Conservation (phyloP, 2,113 vertebrate genomes). For the Brachypteracias leptosomus region DNA sequence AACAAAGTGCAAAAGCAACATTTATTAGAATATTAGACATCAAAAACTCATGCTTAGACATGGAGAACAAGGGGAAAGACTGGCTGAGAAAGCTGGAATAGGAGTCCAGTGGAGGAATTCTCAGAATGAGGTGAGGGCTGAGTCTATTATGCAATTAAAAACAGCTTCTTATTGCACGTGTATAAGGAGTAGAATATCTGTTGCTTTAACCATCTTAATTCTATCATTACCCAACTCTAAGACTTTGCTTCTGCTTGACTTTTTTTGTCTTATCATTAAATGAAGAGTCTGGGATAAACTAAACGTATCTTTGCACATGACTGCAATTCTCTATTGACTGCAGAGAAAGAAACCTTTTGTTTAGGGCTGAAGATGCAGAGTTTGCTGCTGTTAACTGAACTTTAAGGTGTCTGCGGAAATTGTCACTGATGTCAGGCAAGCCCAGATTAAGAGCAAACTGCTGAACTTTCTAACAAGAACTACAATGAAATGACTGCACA, state of each 20-base stretch:
- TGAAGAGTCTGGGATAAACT: not conserved
- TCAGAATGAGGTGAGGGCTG: not conserved
- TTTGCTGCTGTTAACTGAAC: not conserved
- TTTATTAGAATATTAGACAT: not conserved
- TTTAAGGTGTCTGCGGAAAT: not conserved
- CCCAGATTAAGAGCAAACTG: not conserved
- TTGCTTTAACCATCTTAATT: not conserved
- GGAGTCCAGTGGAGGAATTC: not conserved
- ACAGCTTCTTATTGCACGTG: not conserved
- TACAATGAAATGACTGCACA: not conserved
- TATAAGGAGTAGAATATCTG: not conserved
- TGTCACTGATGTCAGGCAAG: not conserved
- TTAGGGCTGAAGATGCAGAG: not conserved
- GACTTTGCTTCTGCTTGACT: not conserved
- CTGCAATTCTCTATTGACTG: not conserved
- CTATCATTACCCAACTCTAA: not conserved
- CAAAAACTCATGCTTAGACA: not conserved
- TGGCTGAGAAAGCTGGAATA: not conserved
- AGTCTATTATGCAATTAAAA: not conserved
- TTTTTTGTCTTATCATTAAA: not conserved
- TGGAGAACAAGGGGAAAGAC: not conserved
- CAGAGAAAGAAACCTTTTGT: not conserved
- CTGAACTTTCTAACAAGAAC: not conserved
- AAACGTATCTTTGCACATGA: not conserved
- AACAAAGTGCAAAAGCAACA: not conserved